phyloP scores from a whole-genome alignment of 1,140 invertebrate genomes.

The Gyrodactylus bullatarudis region DNA sequence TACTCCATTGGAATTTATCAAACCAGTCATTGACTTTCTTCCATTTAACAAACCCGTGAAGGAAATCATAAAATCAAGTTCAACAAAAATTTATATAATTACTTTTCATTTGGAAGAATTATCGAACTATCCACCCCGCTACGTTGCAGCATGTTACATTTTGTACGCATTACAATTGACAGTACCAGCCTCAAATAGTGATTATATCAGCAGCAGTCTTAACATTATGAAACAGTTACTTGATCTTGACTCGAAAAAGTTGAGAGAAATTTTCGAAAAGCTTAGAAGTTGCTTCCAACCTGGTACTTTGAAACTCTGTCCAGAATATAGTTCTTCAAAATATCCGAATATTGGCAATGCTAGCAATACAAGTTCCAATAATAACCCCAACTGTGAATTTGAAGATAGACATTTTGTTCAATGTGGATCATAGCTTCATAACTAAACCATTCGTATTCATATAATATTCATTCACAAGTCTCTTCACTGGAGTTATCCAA shows the following conservation, averaged over 20 bases:
- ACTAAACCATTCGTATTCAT: too few species aligned
- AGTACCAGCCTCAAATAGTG: not conserved
- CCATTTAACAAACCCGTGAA: not conserved
- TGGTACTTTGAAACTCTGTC: not conserved
- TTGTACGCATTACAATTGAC: not conserved
- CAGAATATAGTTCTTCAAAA: not conserved
- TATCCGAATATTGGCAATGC: too few species aligned
- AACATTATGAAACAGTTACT: not conserved
- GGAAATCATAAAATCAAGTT: not conserved
- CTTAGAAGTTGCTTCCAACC: not conserved
- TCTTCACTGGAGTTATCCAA: too few species aligned
- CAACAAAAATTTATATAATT: not conserved
- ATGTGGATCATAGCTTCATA: too few species aligned
- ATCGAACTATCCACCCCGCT: not conserved
- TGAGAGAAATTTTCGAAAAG: not conserved
- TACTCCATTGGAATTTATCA: not conserved
- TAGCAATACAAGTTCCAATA: too few species aligned
- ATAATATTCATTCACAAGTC: too few species aligned
- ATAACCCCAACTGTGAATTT: too few species aligned
- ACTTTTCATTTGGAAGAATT: not conserved
- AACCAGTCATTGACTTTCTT: not conserved
- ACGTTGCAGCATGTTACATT: not conserved
- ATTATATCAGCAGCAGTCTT: not conserved
- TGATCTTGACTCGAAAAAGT: not conserved
- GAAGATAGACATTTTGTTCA: too few species aligned